These are phyloP conservation scores for Erebia palarica DNA, from an alignment of 2,888 invertebrate genomes.

Conservation along the genomic window DNA sequence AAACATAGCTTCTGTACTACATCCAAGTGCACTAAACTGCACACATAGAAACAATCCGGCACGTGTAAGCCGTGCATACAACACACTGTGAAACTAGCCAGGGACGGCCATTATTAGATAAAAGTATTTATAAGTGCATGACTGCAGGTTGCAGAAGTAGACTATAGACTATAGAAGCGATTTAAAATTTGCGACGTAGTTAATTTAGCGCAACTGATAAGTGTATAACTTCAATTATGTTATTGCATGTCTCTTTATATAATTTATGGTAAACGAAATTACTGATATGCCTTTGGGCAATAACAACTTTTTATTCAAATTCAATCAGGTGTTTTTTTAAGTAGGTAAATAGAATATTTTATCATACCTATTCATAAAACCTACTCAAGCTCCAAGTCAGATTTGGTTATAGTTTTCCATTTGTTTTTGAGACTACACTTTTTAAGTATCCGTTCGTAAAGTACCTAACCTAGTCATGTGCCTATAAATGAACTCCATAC, in stretches of 20 bases:
- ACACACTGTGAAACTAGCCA: constrained; percentile 45
- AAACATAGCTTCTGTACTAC: constrained; percentile 40
- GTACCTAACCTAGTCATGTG: too few relatives aligned
- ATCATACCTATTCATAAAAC: too few relatives aligned
- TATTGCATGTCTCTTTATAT: too few relatives aligned
- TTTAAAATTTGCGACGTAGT: constrained; percentile 20
- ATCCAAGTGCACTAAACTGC: constrained; percentile 47
- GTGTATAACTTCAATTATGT: neutral
- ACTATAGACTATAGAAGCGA: constrained; percentile 22
- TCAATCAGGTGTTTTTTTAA: too few relatives aligned
- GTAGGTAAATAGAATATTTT: too few relatives aligned
- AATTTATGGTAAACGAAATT: neutral
- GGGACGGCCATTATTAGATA: constrained; percentile 44
- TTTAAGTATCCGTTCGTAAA: neutral
- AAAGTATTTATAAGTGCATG: constrained; percentile 40
- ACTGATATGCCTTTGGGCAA: neutral
- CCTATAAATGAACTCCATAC: too few relatives aligned
- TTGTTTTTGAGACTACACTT: neutral
- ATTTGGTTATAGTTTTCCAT: neutral
- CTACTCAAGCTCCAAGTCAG: too few relatives aligned
- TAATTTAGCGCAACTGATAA: neutral
- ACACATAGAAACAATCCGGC: constrained; percentile 49
- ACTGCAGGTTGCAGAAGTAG: constrained; percentile 36
- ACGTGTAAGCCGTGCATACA: constrained; percentile 54
- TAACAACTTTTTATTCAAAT: neutral